Evolutionary conservation across 1,140 invertebrate genomes (phyloP).

Genomic region (Chironomus tepperi): DNA sequence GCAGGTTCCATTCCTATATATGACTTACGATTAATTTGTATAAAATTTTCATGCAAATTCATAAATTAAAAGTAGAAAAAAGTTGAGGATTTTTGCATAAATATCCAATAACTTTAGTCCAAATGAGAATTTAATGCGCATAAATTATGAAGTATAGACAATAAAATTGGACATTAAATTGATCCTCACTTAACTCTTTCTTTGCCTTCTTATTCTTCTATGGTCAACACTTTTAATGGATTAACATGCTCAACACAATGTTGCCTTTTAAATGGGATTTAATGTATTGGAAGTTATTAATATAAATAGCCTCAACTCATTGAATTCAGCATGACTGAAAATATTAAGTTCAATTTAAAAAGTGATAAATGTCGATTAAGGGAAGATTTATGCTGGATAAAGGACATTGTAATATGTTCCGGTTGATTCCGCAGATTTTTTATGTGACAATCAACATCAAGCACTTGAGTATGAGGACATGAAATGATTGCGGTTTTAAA

Average conservation of each 20-base stretch:
- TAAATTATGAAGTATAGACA: background rate
- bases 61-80: background rate
- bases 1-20: too few relatives aligned
- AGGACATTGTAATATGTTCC: background rate
- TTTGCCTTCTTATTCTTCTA: background rate
- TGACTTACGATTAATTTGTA: too few relatives aligned
- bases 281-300: conserved; percentile 19
- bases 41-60: background rate
- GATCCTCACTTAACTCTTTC: background rate
- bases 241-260: background rate
- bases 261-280: background rate
- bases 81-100: background rate
- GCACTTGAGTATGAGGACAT: too few relatives aligned
- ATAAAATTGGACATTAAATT: background rate
- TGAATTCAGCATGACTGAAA: background rate
- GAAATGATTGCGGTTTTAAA: too few relatives aligned
- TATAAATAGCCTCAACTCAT: conserved; percentile 1
- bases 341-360: conserved; percentile 4
- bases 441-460: too few relatives aligned
- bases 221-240: background rate
- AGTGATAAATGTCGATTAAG: conserved; percentile 15
- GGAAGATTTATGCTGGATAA: background rate
- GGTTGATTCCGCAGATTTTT: too few relatives aligned
- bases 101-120: background rate
- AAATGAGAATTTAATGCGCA: conserved; percentile 8